Conservation (phyloP, 1,140 invertebrate species). For the Aphaenogaster ashmeadi region DNA sequence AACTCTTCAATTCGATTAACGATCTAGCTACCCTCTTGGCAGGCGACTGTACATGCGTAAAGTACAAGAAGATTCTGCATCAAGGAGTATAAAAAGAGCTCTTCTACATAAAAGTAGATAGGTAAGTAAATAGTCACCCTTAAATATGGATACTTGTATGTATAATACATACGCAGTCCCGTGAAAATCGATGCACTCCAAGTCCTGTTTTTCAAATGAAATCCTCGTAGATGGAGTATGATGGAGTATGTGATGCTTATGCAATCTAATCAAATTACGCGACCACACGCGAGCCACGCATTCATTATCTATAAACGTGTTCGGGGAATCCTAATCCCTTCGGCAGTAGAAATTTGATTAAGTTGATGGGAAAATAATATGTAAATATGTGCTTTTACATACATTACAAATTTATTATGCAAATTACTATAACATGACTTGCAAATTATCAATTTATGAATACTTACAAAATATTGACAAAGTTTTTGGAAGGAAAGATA, state of each 20-base stretch:
- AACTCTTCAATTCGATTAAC: constrained; percentile 47
- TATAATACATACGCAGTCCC: constrained; percentile 68
- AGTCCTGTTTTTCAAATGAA: constrained; percentile 12
- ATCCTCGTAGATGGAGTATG: constrained; percentile 22
- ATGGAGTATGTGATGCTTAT: constrained; percentile 13
- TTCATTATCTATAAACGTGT: background rate
- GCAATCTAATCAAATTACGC: constrained; percentile 41
- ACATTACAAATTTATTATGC: constrained; percentile 2
- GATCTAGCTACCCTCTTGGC: constrained; percentile 67
- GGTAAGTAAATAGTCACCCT: constrained; percentile 62
- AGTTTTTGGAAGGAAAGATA: background rate
- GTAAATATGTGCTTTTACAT: background rate
- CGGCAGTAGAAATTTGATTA: background rate
- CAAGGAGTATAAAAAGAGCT: constrained; percentile 55
- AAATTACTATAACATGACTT: background rate
- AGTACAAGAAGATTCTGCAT: constrained; percentile 62
- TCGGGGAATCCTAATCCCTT: constrained; percentile 9
- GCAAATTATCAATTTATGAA: background rate
- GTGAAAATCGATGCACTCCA: constrained; percentile 72
- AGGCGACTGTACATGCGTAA: constrained; percentile 74
- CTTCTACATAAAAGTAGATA: constrained; percentile 71
- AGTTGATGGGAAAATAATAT: background rate
- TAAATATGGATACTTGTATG: constrained; percentile 61
- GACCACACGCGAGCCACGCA: constrained; percentile 7
- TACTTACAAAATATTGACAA: background rate